Base-by-base conservation (phyloP, 1,140 invertebrate genomes). In the Aricia agestis region DNA sequence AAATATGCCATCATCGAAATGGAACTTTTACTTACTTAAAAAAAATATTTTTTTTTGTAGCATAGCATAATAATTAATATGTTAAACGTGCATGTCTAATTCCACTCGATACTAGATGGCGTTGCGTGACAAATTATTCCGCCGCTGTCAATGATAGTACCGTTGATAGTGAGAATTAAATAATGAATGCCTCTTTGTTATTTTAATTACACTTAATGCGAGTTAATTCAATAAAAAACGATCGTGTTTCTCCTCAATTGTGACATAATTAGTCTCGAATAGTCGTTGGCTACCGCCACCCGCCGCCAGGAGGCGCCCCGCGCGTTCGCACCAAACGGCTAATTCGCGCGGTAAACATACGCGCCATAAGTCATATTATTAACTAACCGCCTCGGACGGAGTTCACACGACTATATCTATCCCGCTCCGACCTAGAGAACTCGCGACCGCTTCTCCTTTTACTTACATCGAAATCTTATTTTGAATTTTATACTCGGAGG, bases 381-480 rank as follows among this genome's bases (percentile, higher is more conserved):
- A 87, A 85, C 81, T 81, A 82, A 85, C 82, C 82, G 74, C 82
- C 76, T 78, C 77, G 77, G 77, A 76, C 80, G 83, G 79, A 78
- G 82, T 78, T 73, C 70, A 80, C 83, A 70, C 32, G 79, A 71
- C 78, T 81, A 79, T 72, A 76, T 52, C 78, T 71, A 45, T 91
- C 87, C 78, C 85, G 74, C 81, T 89, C 86, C 83, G 80, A 82
- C 82, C 86, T 87, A 90, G 84, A 87, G 84, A 89, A 89, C 85
- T 79, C 84, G 76, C 73, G 80, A 57, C 76, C 81, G 84, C 85
- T 87, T 87, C 85, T 90, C 85, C 83, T 90, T 89, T 88, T 88
- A 80, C 82, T 82, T 85, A 82, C 81, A 87, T 89, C 84, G 84
- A 89, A 91, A 88, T 89, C 87, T 89, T 89, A 89, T 89, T 91